Evolutionary conservation across 1,140 invertebrate species (phyloP), one percentile per base, ranked within the genome.

Genomic region (Atta colombica): DNA sequence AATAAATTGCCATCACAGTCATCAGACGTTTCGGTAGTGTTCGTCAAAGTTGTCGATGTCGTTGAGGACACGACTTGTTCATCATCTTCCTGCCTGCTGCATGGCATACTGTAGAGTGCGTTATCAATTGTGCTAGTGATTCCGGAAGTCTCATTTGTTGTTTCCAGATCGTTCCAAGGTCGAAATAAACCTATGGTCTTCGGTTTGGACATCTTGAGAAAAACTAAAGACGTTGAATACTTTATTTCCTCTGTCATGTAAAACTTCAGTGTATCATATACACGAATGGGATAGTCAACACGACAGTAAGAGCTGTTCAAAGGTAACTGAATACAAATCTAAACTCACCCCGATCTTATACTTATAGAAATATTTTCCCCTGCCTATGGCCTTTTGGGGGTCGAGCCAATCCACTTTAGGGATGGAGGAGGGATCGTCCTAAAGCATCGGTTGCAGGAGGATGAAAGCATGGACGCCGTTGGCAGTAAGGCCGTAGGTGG

Each of bases 121-220:
- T 51, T 61, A 1, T 61, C 68, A 18, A 72, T 45, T 10, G 39
- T 35, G 51, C 35, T 45, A 3, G 25, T 18, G 7, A 61, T 61
- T 16, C 5, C 55, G 80, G 68, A 82, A 53, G 18, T 68, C 49
- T 21, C 4, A 12, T 49, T 66, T 14, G 16, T 10, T 0, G 80
- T n/a, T 12, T 91, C 87, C 0, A 55, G 60, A 4, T 68, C 78
- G 25, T 91, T 89, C 94, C 94, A 94, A 0, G 94, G 94, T 21
- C 93, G 86, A 55, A 94, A 94, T 71, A 94, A 92, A 2, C 61
- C 68, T 0, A 49, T 61, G 18, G 49, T 85, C 2, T 55, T 77
- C 0, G 65, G 25, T 16, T 92, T 88, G 39, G 68, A 88, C 90
- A 93, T 93, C 2, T 71, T 72, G 12, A 51, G 12, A 53, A 6